These are phyloP conservation scores for Neogobius melanostomus DNA, from an alignment of 2,113 vertebrate genomes.

Conservation along the genomic window DNA sequence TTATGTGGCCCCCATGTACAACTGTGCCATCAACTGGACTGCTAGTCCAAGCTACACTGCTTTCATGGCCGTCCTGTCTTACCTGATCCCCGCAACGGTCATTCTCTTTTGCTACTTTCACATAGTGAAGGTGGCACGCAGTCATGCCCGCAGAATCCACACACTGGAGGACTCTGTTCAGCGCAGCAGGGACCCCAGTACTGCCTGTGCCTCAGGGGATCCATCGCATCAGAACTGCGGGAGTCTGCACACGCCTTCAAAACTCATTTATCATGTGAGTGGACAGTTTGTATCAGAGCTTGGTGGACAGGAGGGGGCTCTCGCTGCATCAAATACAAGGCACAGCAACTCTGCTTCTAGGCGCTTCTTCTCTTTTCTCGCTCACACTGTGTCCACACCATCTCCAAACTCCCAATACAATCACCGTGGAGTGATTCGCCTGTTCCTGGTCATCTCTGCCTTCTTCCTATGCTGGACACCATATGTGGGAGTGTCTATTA, in stretches of 20 bases:
- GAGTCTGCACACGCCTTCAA: slow-evolving; percentile 60
- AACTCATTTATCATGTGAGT: slow-evolving; percentile 72
- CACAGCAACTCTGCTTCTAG: slow-evolving; percentile 26
- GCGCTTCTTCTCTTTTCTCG: slow-evolving; percentile 55
- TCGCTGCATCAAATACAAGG: slow-evolving; percentile 19
- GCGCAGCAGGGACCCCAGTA: slow-evolving; percentile 43
- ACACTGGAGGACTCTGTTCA: slow-evolving; percentile 77
- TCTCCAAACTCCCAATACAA: slow-evolving; percentile 54
- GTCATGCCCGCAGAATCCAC: slow-evolving; percentile 78
- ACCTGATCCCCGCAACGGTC: slow-evolving; percentile 73
- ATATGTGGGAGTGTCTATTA: slow-evolving; percentile 72
- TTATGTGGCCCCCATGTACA: slow-evolving; percentile 76
- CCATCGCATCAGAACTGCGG: slow-evolving; percentile 23
- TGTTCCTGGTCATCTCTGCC: slow-evolving; percentile 76
- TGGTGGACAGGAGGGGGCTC: slow-evolving; percentile 19
- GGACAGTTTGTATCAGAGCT: slow-evolving; percentile 66
- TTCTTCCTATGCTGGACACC: slow-evolving; percentile 84
- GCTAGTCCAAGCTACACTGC: slow-evolving; percentile 76
- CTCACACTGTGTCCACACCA: slow-evolving; percentile 39
- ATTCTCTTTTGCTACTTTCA: slow-evolving; percentile 82
- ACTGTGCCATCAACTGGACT: slow-evolving; percentile 76
- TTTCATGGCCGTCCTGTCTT: slow-evolving; percentile 70
- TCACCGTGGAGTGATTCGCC: slow-evolving; percentile 74
- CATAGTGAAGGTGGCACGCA: slow-evolving; percentile 77
- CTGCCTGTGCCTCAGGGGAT: slow-evolving; percentile 22